Evolutionary conservation across 2,797 vertebrate species (phyloP).

Genomic region (Crax fasciolata): DNA sequence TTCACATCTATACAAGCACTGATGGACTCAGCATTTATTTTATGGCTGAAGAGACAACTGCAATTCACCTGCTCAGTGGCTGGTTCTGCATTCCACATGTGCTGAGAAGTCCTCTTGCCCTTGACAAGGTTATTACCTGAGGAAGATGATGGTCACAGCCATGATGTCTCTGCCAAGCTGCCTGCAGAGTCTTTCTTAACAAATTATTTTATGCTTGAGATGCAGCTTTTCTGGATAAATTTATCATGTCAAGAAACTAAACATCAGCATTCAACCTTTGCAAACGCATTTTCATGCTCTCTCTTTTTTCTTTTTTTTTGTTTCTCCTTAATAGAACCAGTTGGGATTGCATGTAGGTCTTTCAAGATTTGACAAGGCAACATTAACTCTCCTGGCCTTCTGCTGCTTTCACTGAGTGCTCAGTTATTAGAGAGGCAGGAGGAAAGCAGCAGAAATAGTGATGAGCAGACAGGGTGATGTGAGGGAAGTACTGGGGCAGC

Average conservation of each 20-base stretch:
- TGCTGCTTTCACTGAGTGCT: background rate
- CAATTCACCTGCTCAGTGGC: conserved; percentile 5
- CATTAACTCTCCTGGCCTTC: background rate
- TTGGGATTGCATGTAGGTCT: background rate
- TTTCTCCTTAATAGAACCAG: background rate
- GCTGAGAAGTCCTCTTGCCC: background rate
- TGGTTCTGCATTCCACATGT: background rate
- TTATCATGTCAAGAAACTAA: background rate
- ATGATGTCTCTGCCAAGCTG: background rate
- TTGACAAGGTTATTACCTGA: background rate
- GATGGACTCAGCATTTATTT: background rate
- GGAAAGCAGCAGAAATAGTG: background rate
- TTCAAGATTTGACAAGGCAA: background rate
- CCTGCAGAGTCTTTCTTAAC: background rate
- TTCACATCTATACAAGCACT: background rate
- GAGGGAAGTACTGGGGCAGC: background rate
- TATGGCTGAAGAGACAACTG: background rate
- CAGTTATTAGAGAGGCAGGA: background rate
- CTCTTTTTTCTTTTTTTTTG: background rate
- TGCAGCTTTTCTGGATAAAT: conserved; percentile 18
- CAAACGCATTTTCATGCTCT: conserved; percentile 7
- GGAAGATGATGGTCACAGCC: background rate
- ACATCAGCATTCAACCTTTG: background rate
- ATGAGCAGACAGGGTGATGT: accelerated
- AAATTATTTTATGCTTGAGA: background rate